A percentile compares a stretch with the other conserved stretches of the same genome.
Evolutionary conservation across 2,113 vertebrate species (phyloP).

Genomic region (Circaetus gallicus): DNA sequence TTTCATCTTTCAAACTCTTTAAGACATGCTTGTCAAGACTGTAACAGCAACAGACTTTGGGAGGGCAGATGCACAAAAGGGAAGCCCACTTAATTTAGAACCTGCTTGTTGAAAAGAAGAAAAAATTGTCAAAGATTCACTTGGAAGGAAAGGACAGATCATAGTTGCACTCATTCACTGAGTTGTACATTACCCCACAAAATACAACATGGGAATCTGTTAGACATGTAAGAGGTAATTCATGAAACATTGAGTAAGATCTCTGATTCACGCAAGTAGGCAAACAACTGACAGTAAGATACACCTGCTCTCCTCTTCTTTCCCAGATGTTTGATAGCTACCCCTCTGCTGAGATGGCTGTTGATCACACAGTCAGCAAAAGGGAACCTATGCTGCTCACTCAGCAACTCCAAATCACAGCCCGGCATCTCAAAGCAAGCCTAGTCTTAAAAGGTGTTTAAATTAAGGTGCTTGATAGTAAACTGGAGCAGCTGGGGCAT

Average conservation of each 20-base stretch:
- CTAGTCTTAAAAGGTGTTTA: not conserved
- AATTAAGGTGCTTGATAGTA: not conserved
- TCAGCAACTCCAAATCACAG: not conserved
- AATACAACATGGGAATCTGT: not conserved
- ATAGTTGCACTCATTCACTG: not conserved
- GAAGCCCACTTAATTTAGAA: not conserved
- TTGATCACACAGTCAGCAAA: not conserved
- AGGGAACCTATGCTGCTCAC: not conserved
- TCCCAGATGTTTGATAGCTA: not conserved
- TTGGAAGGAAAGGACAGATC: not conserved
- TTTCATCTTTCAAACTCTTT: not conserved
- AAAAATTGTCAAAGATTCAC: not conserved
- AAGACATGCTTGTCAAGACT: not conserved
- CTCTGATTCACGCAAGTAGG: not conserved
- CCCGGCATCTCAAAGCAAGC: not conserved
- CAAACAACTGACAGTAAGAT: not conserved
- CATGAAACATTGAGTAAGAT: not conserved
- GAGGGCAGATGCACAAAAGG: not conserved
- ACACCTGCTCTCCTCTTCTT: not conserved
- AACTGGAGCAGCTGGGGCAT: not conserved
- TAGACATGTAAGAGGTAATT: not conserved
- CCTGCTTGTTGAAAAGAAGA: not conserved
- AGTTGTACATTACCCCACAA: not conserved
- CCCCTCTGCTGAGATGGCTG: not conserved
- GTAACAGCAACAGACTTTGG: not conserved